Evolutionary conservation across 2,113 vertebrate genomes (phyloP).

Genomic region (Oplegnathus fasciatus): DNA sequence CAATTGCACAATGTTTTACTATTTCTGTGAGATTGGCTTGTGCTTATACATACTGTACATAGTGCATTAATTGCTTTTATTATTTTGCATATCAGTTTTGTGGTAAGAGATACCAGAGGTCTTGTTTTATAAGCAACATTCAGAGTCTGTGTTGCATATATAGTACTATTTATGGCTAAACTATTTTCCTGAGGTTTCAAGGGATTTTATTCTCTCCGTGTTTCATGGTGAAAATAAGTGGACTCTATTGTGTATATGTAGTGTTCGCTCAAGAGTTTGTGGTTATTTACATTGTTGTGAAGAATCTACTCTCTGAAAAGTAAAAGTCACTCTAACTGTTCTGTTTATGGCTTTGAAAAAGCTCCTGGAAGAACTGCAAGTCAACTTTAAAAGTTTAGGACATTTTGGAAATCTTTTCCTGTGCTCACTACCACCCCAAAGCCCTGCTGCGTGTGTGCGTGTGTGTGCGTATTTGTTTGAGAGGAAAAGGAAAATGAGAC

Average conservation of each 20-base stretch:
- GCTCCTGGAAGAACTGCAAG: conserved; percentile 23
- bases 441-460: conserved; percentile 25
- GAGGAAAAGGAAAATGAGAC: conserved; percentile 43
- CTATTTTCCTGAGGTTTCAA: background rate
- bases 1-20: too few relatives aligned
- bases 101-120: background rate
- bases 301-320: conserved; percentile 8
- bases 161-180: background rate
- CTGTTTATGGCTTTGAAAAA: conserved; percentile 17
- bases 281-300: background rate
- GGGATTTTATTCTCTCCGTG: background rate
- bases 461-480: conserved; percentile 15
- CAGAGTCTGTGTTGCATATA: background rate
- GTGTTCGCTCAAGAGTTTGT: background rate
- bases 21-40: background rate
- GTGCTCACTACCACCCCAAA: conserved; percentile 16
- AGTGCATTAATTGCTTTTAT: background rate
- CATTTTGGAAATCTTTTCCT: conserved; percentile 35
- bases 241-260: conserved; percentile 15
- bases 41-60: background rate
- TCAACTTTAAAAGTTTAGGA: conserved; percentile 48
- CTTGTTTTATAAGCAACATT: background rate
- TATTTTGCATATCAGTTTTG: background rate
- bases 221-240: conserved; percentile 10
- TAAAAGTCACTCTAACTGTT: conserved; percentile 6